Conservation (phyloP, 2,888 invertebrate genomes). For the Erannis defoliaria region DNA sequence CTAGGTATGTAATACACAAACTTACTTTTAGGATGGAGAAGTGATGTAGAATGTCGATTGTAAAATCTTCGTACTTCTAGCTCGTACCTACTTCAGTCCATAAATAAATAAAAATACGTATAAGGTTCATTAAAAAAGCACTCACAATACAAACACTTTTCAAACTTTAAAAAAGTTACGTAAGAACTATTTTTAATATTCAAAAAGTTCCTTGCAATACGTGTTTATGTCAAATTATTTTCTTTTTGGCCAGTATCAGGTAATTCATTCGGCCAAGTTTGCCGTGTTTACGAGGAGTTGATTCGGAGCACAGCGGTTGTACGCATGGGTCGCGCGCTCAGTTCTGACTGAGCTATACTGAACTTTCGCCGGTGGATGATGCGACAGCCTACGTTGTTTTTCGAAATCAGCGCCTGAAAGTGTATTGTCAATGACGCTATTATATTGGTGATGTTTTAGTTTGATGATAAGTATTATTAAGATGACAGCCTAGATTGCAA, state of each 20-base stretch:
- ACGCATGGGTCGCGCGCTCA: slow-evolving; percentile 54
- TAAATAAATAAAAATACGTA: not conserved
- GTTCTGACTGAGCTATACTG: slow-evolving; percentile 53
- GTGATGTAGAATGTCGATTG: not conserved
- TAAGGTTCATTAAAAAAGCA: slow-evolving; percentile 3
- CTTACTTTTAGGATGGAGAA: slow-evolving; percentile 17
- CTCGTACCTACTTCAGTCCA: not conserved
- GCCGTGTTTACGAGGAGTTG: slow-evolving; percentile 45
- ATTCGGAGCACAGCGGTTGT: slow-evolving; percentile 48
- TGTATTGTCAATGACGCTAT: slow-evolving; percentile 20
- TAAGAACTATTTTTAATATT: slow-evolving; percentile 12
- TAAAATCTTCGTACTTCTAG: slow-evolving; percentile 8
- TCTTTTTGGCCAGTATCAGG: not conserved
- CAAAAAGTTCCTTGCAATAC: not conserved
- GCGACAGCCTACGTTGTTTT: slow-evolving; percentile 39
- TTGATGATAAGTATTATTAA: not conserved
- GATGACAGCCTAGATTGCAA: not conserved
- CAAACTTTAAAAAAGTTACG: slow-evolving; percentile 15
- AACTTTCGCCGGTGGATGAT: slow-evolving; percentile 39
- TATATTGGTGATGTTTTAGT: not conserved
- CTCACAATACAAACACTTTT: slow-evolving; percentile 18
- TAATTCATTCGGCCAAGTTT: slow-evolving; percentile 41
- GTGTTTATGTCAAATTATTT: not conserved
- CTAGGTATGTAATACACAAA: not conserved
- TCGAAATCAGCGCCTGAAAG: slow-evolving; percentile 45